Base-by-base conservation (phyloP, 1,140 invertebrate species). In the Asobara japonica region DNA sequence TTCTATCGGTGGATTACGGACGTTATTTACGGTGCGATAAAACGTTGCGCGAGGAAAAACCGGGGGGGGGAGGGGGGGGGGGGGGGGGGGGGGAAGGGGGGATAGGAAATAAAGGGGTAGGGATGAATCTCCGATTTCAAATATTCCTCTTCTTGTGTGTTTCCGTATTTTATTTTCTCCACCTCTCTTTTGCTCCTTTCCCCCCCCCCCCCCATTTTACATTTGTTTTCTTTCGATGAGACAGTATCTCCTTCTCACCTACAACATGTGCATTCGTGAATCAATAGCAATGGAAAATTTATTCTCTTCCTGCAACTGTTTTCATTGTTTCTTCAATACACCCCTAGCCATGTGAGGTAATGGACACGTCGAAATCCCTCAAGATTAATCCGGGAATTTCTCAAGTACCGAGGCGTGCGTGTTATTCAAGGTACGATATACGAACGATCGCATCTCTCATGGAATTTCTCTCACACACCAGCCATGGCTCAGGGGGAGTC, bases 11-110 rank as follows among this genome's bases (percentile, higher is more conserved):
- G 69, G 69, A 71, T 71, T 71, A 71, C 69, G 61, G 69, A 62
- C 62, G 61, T 71, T 71, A 71, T 71, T 71, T 71, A 71, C 69
- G 69, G 69, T 71, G 69, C 69, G 69, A 71, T 71, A 71, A 71
- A 71, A 71, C 69, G 36, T 25, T 65, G 45, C 64, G 69, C 38
- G 36, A 65, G 18, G 33, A 36, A 64, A 45, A 56, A 51, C 22
- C n/a, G 41, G 45, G 29, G 18, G 41, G 13, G 45, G 25, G 41
- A 22, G 18, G 4, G 25, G 16, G 36, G 10, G 11, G 27, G 18
- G 41, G 13, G 45, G 25, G 41, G 36, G 18, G n/a, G 25, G 29
- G 51, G 16, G 11, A 33, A 48, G 41, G 30, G n/a, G 30, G 20
- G 56, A 70, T 29, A 38, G 68, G n/a, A 41, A 38, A 41, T 22